Base-by-base conservation (phyloP, 2,113 vertebrate species). In the Rhinopomastus cyanomelas region DNA sequence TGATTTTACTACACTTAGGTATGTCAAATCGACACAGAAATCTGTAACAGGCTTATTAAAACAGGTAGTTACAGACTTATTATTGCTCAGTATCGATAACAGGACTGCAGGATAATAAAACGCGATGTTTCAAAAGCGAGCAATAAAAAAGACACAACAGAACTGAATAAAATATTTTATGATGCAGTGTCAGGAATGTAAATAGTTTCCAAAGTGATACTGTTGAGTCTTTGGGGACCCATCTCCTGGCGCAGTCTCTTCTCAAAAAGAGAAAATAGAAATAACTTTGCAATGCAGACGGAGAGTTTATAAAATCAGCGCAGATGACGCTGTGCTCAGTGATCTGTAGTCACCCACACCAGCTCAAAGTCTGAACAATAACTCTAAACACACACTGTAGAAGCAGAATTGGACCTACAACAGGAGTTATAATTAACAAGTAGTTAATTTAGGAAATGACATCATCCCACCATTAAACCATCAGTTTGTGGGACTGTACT, bases 71-170 rank as follows among this genome's bases (percentile, higher is more conserved):
- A 88, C 34, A 86, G 87, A 79, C 72, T 66, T 92, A 37, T 91
- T 96, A 95, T 73, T 91, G 89, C 84, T 96, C 90, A 91, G 39
- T 89, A 94, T 91, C 95, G 95, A 95, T 92, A 97, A 93, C 77
- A 92, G 95, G 88, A 93, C 44, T 79, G 73, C 78, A 93, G 94
- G 81, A 89, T 68, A 95, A 88, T 97, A 95, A 97, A 97, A 91
- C 88, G 73, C 57, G n/a, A 92, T 87, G 83, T 79, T 96, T 96
- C 85, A 85, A 95, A 96, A 93, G 75, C 68, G 90, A 88, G 69
- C 93, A 93, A 94, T 97, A 96, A 97, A 97, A 81, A 96, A 94
- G 86, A 52, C 89, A 93, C 72, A 90, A 76, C 96, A 96, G 81
- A 96, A 92, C 42, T 91, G 69, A 94, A 93, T 96, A 95, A 97